A percentile compares a stretch with the other conserved stretches of the same genome.
Evolutionary conservation across 2,113 vertebrate genomes (phyloP).

Genomic region (Cacatua alba): DNA sequence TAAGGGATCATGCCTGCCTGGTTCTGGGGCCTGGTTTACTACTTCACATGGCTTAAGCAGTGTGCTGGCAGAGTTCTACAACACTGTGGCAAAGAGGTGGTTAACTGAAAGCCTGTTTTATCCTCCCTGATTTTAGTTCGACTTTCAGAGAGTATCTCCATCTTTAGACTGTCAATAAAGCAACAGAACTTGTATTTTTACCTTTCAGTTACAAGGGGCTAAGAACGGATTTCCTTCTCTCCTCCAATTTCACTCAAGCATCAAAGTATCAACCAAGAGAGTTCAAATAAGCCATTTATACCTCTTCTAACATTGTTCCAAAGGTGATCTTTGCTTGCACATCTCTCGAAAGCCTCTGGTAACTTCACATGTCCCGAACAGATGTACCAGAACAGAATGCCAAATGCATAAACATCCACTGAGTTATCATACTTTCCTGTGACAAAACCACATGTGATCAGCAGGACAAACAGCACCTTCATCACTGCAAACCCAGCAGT

Average conservation of each 20-base stretch:
- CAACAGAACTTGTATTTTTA: neutral
- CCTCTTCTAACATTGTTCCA: constrained; percentile 98
- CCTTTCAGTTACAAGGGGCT: neutral
- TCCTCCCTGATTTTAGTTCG: neutral
- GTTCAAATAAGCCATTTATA: constrained; percentile 31
- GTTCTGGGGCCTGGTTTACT: neutral
- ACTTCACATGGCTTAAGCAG: accelerated
- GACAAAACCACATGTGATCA: neutral
- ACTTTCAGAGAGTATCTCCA: neutral
- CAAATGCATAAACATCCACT: constrained; percentile 96
- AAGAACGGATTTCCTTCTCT: neutral
- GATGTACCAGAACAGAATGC: constrained; percentile 99
- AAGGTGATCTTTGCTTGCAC: constrained; percentile 96
- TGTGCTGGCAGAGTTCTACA: neutral
- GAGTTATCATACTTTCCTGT: constrained; percentile 98
- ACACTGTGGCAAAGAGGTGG: neutral
- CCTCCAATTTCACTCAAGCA: neutral
- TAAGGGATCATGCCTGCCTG: neutral
- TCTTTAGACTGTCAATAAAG: neutral
- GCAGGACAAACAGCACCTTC: neutral
- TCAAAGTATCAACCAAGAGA: neutral
- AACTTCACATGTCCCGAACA: constrained; percentile 95
- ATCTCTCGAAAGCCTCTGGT: constrained; percentile 97
- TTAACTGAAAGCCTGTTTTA: neutral
- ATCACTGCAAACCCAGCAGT: neutral